Evolutionary conservation across 2,888 invertebrate genomes (phyloP).

Genomic region (Operophtera brumata): DNA sequence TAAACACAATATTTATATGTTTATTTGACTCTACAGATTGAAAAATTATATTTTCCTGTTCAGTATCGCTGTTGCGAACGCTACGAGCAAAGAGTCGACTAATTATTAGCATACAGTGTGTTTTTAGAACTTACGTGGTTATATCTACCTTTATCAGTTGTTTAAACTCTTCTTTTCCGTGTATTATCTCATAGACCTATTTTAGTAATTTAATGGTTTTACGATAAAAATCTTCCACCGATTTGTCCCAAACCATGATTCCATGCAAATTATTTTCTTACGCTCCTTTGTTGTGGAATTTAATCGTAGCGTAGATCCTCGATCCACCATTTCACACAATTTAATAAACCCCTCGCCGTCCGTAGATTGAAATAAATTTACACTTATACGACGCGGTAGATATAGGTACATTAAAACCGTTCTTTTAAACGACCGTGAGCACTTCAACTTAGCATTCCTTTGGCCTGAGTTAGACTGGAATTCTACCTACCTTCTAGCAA

Average conservation of each 20-base stretch:
- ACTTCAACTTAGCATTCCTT: constrained; percentile 13
- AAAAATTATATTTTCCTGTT: constrained; percentile 16
- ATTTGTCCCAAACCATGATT: too few relatives aligned
- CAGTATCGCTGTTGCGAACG: constrained; percentile 1
- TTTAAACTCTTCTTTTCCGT: constrained; percentile 11
- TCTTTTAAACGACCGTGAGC: constrained; percentile 3
- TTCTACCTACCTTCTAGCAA: background rate
- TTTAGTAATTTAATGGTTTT: background rate
- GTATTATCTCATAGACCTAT: background rate
- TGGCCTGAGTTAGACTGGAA: constrained; percentile 1
- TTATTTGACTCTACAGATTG: constrained; percentile 20
- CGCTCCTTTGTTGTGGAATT: too few relatives aligned
- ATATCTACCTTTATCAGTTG: background rate
- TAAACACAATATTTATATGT: constrained; percentile 23
- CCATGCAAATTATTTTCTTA: too few relatives aligned
- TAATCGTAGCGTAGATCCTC: too few relatives aligned
- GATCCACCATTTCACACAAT: too few relatives aligned
- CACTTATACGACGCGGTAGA: constrained; percentile 1
- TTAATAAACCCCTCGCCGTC: too few relatives aligned
- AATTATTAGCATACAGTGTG: background rate
- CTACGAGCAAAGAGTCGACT: background rate
- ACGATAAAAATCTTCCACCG: too few relatives aligned
- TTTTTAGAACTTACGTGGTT: background rate
- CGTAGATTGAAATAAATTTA: constrained; percentile 11
- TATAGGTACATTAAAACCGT: constrained; percentile 4